Conservation (phyloP, 2,113 vertebrate genomes). For the Neolamprologus brichardi region DNA sequence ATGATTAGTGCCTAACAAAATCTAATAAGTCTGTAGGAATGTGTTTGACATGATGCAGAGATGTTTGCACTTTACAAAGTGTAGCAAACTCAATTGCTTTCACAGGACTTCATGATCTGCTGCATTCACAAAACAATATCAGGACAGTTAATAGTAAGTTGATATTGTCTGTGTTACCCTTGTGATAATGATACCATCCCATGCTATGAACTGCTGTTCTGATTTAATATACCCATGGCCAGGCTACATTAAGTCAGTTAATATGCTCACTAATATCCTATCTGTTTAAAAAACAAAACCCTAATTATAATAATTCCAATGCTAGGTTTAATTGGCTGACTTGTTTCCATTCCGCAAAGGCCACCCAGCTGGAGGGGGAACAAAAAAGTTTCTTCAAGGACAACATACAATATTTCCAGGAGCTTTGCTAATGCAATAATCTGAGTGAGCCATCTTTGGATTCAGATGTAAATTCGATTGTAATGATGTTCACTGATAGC, state of each 20-base stretch:
- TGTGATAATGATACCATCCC: not conserved
- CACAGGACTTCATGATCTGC: not conserved
- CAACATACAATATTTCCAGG: not conserved
- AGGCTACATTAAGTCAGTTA: slow-evolving; percentile 27
- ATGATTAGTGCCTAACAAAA: not conserved
- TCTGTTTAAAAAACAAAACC: slow-evolving; percentile 1
- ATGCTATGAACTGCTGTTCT: not conserved
- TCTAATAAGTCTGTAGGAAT: not conserved
- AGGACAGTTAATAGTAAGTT: not conserved
- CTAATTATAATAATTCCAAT: slow-evolving; percentile 18
- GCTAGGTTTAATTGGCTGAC: not conserved
- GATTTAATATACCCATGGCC: slow-evolving; percentile 3
- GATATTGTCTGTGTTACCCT: not conserved
- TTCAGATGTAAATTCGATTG: slow-evolving; percentile 1
- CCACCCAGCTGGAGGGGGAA: not conserved
- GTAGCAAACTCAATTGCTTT: not conserved
- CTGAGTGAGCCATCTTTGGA: not conserved
- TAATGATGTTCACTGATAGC: slow-evolving; percentile 10
- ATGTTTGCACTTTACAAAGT: not conserved
- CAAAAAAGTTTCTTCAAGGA: slow-evolving; percentile 15
- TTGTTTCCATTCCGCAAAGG: not conserved
- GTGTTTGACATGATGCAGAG: not conserved
- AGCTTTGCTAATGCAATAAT: slow-evolving; percentile 10
- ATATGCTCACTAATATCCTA: not conserved
- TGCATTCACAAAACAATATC: not conserved